Conservation (phyloP, 2,797 vertebrate species). For the Danio jaintianensis region DNA sequence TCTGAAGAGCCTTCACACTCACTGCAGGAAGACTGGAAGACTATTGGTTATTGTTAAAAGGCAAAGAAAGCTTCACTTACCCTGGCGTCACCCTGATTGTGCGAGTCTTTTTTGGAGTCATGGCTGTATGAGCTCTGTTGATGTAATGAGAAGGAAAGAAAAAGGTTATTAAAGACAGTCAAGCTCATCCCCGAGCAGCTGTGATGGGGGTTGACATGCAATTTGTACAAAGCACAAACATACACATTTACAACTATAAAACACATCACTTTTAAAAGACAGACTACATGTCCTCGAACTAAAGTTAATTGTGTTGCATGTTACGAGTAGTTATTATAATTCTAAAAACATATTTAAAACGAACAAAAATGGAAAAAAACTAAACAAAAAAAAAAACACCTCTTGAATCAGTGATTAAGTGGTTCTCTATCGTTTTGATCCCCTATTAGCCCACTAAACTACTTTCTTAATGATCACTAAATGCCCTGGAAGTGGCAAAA, state of each 20-base stretch:
- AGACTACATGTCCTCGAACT: not conserved
- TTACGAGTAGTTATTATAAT: not conserved
- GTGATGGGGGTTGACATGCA: not conserved
- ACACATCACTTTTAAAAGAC: not conserved
- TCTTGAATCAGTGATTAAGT: not conserved
- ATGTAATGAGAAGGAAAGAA: conserved; percentile 66
- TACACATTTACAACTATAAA: not conserved
- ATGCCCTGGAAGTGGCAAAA: too few species aligned
- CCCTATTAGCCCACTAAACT: not conserved
- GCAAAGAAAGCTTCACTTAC: conserved; percentile 69
- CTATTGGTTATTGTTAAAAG: conserved; percentile 48
- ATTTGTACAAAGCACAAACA: not conserved
- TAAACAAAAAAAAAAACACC: not conserved
- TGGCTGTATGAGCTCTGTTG: conserved; percentile 73
- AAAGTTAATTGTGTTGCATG: not conserved
- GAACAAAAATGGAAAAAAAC: not conserved
- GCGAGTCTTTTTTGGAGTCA: conserved; percentile 76
- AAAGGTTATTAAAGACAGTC: conserved; percentile 72
- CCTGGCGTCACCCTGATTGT: conserved; percentile 75
- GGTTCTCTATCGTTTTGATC: not conserved
- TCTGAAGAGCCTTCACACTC: conserved; percentile 1
- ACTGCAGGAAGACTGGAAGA: conserved; percentile 10
- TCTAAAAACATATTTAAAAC: not conserved
- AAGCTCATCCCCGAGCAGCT: conserved; percentile 35
- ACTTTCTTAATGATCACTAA: too few species aligned